Conservation (phyloP, 1,140 invertebrate species). For the Nixonia krombeini region DNA sequence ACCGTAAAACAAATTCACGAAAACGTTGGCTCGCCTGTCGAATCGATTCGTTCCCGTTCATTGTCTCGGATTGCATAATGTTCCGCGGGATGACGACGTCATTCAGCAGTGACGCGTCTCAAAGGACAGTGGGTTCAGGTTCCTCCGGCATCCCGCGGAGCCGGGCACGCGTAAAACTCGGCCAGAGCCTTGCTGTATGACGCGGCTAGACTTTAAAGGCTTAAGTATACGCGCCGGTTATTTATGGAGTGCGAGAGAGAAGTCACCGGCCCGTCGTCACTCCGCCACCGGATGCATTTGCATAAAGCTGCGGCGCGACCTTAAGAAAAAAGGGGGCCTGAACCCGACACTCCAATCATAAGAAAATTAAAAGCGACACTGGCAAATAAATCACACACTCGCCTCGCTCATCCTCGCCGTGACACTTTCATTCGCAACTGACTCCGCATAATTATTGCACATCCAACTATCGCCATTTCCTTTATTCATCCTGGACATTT, state of each 20-base stretch:
- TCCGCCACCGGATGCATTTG: constrained; percentile 32
- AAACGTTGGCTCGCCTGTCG: too few species aligned
- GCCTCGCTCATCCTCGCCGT: too few species aligned
- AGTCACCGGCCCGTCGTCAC: constrained; percentile 26
- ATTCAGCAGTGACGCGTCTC: constrained; percentile 31
- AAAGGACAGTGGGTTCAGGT: constrained; percentile 34
- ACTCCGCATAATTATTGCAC: not conserved
- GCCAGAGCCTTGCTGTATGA: constrained; percentile 26
- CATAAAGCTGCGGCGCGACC: constrained; percentile 31
- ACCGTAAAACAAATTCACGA: too few species aligned
- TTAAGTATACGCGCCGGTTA: constrained; percentile 35
- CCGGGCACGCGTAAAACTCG: constrained; percentile 39
- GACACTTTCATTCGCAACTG: not conserved
- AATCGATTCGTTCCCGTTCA: constrained; percentile 43
- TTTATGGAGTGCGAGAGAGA: constrained; percentile 38
- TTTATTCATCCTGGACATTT: too few species aligned
- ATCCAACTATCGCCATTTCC: not conserved
- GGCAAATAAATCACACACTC: not conserved
- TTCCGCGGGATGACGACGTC: constrained; percentile 31
- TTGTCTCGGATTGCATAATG: constrained; percentile 21
- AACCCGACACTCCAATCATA: constrained; percentile 21
- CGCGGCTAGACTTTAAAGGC: constrained; percentile 34
- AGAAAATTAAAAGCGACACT: constrained; percentile 15
- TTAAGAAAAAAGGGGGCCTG: constrained; percentile 18
- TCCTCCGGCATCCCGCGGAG: constrained; percentile 34